phyloP scores from a whole-genome alignment of 2,113 vertebrate species.

The Chascanopsetta lugubris region DNA sequence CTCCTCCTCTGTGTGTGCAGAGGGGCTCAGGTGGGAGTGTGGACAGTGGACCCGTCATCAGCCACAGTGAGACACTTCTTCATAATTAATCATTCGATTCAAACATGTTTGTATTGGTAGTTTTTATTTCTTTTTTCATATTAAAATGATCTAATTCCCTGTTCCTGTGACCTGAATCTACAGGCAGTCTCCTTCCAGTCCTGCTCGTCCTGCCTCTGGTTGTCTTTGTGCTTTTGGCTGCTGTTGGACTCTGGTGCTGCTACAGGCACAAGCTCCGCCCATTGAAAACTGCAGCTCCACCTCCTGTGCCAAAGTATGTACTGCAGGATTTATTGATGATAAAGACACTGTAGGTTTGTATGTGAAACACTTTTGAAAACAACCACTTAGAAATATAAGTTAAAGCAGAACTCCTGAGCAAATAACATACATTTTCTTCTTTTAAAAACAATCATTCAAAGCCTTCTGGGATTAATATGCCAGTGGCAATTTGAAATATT shows the following conservation, averaged over 20 bases:
- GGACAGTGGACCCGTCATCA: constrained; percentile 89
- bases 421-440: too few species aligned
- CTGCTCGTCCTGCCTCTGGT: constrained; percentile 65
- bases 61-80: constrained; percentile 63
- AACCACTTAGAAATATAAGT: too few species aligned
- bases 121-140: background rate
- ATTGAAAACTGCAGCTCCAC: constrained; percentile 53
- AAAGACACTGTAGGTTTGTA: too few species aligned
- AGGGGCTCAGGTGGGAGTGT: constrained; percentile 89
- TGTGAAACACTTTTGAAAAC: too few species aligned
- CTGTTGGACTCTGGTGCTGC: constrained; percentile 67
- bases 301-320: constrained; percentile 39
- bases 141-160: background rate
- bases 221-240: constrained; percentile 57
- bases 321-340: too few species aligned
- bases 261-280: constrained; percentile 64
- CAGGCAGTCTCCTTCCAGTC: constrained; percentile 61
- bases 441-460: too few species aligned
- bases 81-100: too few species aligned
- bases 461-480: too few species aligned
- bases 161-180: background rate
- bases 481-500: background rate
- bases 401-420: too few species aligned
- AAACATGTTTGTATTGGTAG: too few species aligned
- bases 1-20: constrained; percentile 87